Evolutionary conservation across 2,888 invertebrate species (phyloP), one percentile per base, ranked within the genome.

Genomic region (Deroplatys truncata): DNA sequence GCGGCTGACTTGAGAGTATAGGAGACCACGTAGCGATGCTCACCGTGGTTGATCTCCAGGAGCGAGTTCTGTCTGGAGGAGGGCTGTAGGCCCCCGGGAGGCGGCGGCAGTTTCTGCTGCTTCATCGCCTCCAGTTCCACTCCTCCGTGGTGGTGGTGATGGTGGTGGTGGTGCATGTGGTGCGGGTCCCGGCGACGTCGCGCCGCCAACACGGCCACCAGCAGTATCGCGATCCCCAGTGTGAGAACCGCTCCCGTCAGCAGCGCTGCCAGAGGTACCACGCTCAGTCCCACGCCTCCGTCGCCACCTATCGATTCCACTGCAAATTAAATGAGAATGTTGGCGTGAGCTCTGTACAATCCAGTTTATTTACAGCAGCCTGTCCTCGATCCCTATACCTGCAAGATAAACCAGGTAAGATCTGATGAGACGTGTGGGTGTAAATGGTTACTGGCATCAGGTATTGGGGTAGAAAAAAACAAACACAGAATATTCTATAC

Each of bases 21-120:
- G 20, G 97, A 97, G 29, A 98, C 97, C 84, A 98, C 97, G 92
- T 97, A 97, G 91, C 97, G 95, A 92, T 97, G 96, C 92, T 97
- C 92, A 10, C 97, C 97, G 72, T 97, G 97, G 91, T 97, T 97
- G 84, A 97, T 96, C 93, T 96, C 96, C 92, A 96, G 93, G 94
- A 96, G 96, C 28, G 96, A 95, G 90, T 93, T 93, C 56, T 93
- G 93, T 84, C 93, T 92, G 20, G 93, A 91, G 90, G 92, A 92
- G 8, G 89, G 28, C 87, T 87, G 87, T 20, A 87, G 83, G 15
- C 87, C 87, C 3, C 86, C 89, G 13, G 89, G n/a, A 84, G 84
- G 49, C 84, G 84, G 94, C 84, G 84, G 94, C 92, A 93, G 93
- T 93, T 94, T 96, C 92, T 94, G 95, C 92, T 94, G 94, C 93